A percentile compares a stretch with the other conserved stretches of the same genome.
Conservation (phyloP, 1,140 invertebrate genomes). For the Conus ventricosus region DNA sequence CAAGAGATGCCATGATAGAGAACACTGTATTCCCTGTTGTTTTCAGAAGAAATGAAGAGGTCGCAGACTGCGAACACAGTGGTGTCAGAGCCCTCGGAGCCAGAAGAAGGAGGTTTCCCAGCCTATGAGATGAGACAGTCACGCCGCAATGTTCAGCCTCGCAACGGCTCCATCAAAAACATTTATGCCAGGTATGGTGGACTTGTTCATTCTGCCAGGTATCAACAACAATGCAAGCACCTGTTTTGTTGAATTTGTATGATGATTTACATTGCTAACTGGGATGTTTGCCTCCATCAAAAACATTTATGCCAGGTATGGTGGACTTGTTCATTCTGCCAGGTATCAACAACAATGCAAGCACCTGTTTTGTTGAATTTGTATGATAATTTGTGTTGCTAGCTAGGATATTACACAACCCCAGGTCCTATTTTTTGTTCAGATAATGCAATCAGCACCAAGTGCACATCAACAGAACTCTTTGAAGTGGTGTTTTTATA, state of each 20-base stretch:
- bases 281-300: conserved; percentile 44
- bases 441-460: no score
- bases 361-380: neutral
- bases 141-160: conserved; percentile 49
- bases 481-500: no score
- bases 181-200: conserved; percentile 62
- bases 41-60: conserved; percentile 54
- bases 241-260: neutral
- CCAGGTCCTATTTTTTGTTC: no score
- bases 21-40: neutral
- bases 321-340: neutral
- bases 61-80: conserved; percentile 51
- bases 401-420: no score
- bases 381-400: no score
- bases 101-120: conserved; percentile 77
- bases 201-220: neutral
- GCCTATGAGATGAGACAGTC: conserved; percentile 74
- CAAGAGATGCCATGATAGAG: no score
- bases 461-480: no score
- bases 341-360: neutral
- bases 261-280: no score
- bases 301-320: conserved; percentile 65
- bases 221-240: neutral
- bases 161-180: conserved; percentile 60
- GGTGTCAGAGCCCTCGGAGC: conserved; percentile 67